Evolutionary conservation across 2,113 vertebrate genomes (phyloP).

Genomic region (Gambusia holbrooki): DNA sequence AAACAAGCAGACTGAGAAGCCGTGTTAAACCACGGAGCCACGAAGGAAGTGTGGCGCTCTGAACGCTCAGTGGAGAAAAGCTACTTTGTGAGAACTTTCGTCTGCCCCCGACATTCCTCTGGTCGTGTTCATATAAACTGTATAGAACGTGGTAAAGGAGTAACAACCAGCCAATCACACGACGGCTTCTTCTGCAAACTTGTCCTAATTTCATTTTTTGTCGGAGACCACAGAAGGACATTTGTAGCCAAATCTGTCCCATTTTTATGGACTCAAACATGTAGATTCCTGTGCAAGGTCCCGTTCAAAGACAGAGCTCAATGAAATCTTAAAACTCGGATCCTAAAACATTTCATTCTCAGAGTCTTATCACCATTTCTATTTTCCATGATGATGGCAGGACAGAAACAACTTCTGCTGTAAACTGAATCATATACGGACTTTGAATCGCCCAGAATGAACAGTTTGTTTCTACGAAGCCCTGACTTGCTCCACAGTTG

Average conservation of each 20-base stretch:
- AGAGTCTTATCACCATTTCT: no score
- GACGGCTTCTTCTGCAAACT: slow-evolving; percentile 38
- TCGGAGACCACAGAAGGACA: no score
- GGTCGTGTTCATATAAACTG: slow-evolving; percentile 24
- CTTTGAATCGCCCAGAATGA: no score
- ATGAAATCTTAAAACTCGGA: background rate
- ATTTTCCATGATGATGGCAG: no score
- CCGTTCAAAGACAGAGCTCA: background rate
- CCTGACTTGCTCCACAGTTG: no score
- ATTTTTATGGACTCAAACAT: no score
- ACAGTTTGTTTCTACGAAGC: no score
- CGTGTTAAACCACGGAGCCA: slow-evolving; percentile 37
- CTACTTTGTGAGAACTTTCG: slow-evolving; percentile 19
- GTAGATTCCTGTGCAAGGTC: background rate
- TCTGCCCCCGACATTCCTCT: slow-evolving; percentile 46
- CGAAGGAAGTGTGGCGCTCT: slow-evolving; percentile 12
- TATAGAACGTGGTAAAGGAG: slow-evolving; percentile 20
- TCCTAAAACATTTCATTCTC: no score
- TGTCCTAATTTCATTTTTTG: no score
- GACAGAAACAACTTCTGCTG: no score
- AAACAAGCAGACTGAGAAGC: slow-evolving; percentile 33
- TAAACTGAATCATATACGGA: no score
- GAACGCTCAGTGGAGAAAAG: slow-evolving; percentile 10
- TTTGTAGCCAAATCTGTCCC: no score
- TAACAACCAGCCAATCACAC: background rate